Conservation (phyloP, 2,113 vertebrate genomes). For the Scolopax mira region DNA sequence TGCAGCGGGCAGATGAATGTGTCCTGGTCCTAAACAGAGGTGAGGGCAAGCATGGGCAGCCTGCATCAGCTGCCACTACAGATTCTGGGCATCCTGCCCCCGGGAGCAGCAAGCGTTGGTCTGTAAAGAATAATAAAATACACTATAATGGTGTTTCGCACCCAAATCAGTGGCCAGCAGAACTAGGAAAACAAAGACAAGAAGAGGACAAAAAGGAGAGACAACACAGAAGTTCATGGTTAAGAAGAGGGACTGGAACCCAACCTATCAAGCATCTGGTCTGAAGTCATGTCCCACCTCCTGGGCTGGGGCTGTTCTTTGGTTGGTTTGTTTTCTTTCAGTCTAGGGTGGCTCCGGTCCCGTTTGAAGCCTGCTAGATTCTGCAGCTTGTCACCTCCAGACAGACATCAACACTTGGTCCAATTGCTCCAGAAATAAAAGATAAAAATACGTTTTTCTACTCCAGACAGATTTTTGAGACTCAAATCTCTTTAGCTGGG, state of each 20-base stretch:
- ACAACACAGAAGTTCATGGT: not conserved
- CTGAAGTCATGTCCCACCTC: not conserved
- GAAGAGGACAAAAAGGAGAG: not conserved
- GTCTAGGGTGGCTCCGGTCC: not conserved
- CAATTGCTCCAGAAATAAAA: not conserved
- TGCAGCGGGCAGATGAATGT: not conserved
- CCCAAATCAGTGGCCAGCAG: not conserved
- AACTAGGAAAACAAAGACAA: not conserved
- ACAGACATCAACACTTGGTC: not conserved
- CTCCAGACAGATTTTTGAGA: not conserved
- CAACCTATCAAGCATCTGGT: not conserved
- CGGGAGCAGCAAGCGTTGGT: accelerated
- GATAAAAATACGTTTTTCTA: not conserved
- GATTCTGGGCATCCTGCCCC: not conserved
- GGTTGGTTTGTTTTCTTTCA: not conserved
- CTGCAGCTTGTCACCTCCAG: not conserved
- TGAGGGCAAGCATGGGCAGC: not conserved
- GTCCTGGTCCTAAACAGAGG: not conserved
- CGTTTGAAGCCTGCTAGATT: not conserved
- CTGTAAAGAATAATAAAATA: not conserved
- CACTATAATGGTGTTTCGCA: not conserved
- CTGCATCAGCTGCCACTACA: not conserved
- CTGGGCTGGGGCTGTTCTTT: not conserved
- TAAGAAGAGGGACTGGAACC: not conserved
- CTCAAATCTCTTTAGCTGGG: not conserved